A percentile compares a stretch with the other conserved stretches of the same genome.
phyloP scores from a whole-genome alignment of 2,888 invertebrate genomes.

The Calliphora vomitoria region DNA sequence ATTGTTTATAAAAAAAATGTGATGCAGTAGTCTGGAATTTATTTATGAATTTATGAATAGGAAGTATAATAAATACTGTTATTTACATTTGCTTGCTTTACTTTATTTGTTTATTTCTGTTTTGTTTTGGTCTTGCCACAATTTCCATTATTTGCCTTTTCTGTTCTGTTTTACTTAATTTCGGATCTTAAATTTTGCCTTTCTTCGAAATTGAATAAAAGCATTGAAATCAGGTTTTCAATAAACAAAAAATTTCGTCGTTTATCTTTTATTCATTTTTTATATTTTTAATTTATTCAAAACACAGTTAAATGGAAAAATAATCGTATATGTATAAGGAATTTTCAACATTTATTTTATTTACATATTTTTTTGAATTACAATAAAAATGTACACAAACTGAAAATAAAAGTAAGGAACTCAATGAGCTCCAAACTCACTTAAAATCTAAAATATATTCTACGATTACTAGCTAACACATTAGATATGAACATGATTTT shows the following conservation, averaged over 20 bases:
- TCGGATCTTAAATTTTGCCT: neutral
- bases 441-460: no score
- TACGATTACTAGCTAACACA: no score
- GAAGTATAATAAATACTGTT: neutral
- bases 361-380: neutral
- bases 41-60: neutral
- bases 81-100: slow-evolving; percentile 22
- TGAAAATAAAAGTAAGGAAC: no score
- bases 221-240: slow-evolving; percentile 59
- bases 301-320: slow-evolving; percentile 1
- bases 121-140: slow-evolving; percentile 56
- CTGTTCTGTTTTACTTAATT: slow-evolving; percentile 46
- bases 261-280: neutral
- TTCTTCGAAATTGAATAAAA: neutral
- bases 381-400: no score
- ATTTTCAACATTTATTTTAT: neutral
- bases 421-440: no score
- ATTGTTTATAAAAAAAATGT: neutral
- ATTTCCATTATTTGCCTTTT: slow-evolving; percentile 17
- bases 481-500: no score
- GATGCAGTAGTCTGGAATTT: neutral
- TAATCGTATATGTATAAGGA: neutral
- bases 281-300: slow-evolving; percentile 13
- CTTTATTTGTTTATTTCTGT: slow-evolving; percentile 17
- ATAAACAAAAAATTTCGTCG: slow-evolving; percentile 10